Evolutionary conservation across 2,797 vertebrate species (phyloP), one percentile per base, ranked within the genome.

Genomic region (Bryconaethiops microstoma): DNA sequence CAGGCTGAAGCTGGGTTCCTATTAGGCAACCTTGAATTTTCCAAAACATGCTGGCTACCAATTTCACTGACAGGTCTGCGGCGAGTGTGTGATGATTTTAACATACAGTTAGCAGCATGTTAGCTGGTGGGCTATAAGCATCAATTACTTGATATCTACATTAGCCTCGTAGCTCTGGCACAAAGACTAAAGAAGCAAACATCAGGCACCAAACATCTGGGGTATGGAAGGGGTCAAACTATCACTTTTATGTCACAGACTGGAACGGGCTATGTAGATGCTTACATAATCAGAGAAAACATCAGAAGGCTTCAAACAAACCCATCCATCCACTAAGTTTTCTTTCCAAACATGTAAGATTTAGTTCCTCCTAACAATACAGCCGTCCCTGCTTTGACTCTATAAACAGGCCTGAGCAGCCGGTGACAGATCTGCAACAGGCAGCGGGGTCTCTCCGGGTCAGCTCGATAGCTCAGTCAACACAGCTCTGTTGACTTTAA

Each of bases 351-450:
- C 45, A 63, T 64, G 57, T 54, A 73, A 72, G 45, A 4, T 7
- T 40, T 39, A 35, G 23, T 72, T 60, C 72, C 39, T 7, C 39
- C 63, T 67, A 39, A 67, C 9, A 40, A 39, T 13, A 40, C 40
- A 67, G 64, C 16, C n/a, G 16, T 42, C 64, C 64, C 39, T 67
- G 25, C 8, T 40, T 42, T 16, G 17, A 17, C 52, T 48, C 71
- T 19, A 39, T 50, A 80, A 57, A 68, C 60, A 74, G 50, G 45
- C 60, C 39, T 7, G 50, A 65, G 35, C 45, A 39, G 21, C 7
- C 45, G 69, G 67, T 80, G 70, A 80, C 23, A 72, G 63, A 80
- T 74, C 70, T 39, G 14, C 62, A 39, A 4, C 25, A 65, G 63
- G 35, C 62, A 5, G 5, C 12, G 29, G 23, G 29, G 25, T 64